Conservation (phyloP, 1,140 invertebrate species). For the Onthophagus taurus region DNA sequence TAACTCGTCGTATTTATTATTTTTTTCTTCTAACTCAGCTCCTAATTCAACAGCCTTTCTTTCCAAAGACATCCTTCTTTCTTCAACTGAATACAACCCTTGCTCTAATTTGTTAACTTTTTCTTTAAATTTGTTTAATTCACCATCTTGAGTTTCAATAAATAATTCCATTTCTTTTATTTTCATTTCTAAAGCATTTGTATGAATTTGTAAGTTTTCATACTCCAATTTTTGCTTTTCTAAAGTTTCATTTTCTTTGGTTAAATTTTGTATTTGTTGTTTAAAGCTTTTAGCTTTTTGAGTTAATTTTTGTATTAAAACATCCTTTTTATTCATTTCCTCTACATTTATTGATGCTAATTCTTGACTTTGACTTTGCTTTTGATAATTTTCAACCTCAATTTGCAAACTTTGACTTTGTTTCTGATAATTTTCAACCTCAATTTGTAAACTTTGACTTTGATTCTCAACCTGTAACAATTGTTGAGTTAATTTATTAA, state of each 20-base stretch:
- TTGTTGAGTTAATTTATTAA: neutral
- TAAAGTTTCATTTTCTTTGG: slow-evolving; percentile 38
- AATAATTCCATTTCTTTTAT: slow-evolving; percentile 61
- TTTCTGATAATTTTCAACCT: slow-evolving; percentile 14
- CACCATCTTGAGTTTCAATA: slow-evolving; percentile 59
- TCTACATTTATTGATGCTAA: slow-evolving; percentile 35
- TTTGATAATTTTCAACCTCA: slow-evolving; percentile 33
- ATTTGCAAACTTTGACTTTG: slow-evolving; percentile 32
- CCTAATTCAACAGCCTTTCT: slow-evolving; percentile 44
- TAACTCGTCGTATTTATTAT: slow-evolving; percentile 44
- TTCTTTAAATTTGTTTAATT: slow-evolving; percentile 52
- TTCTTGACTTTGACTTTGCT: slow-evolving; percentile 39
- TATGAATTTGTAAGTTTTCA: slow-evolving; percentile 11
- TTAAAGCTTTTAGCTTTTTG: no score
- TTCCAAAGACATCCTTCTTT: slow-evolving; percentile 44
- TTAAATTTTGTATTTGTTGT: no score
- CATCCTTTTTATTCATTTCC: slow-evolving; percentile 19
- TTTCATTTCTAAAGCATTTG: slow-evolving; percentile 44
- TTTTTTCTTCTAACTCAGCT: slow-evolving; percentile 44
- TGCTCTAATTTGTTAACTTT: slow-evolving; percentile 50
- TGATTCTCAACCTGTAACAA: neutral
- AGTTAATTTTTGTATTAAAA: slow-evolving; percentile 31
- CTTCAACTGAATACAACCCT: slow-evolving; percentile 44
- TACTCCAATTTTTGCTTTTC: slow-evolving; percentile 26
- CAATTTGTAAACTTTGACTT: slow-evolving; percentile 9